phyloP scores from a whole-genome alignment of 2,888 invertebrate genomes.

The Apotomis capreana region DNA sequence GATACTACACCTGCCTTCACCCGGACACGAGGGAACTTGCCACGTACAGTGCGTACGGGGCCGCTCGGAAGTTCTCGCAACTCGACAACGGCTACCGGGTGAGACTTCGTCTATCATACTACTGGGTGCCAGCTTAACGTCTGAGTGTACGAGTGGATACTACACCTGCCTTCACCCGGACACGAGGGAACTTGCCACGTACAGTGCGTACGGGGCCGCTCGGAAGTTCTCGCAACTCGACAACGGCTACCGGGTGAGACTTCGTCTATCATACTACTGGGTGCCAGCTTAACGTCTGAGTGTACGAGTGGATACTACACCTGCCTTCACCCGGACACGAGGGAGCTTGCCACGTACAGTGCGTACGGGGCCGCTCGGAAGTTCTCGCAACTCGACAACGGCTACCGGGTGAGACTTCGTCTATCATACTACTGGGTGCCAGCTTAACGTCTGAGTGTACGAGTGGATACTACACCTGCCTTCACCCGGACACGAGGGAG shows the following conservation, averaged over 20 bases:
- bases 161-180: slow-evolving; percentile 93
- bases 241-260: slow-evolving; percentile 66
- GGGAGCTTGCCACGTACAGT: slow-evolving; percentile 67
- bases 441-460: too few species aligned
- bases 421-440: background rate
- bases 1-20: slow-evolving; percentile 91
- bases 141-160: too few species aligned
- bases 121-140: background rate
- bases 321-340: slow-evolving; percentile 90
- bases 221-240: slow-evolving; percentile 71
- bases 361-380: slow-evolving; percentile 57
- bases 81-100: slow-evolving; percentile 69
- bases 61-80: slow-evolving; percentile 68
- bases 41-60: slow-evolving; percentile 55
- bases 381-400: slow-evolving; percentile 71
- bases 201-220: slow-evolving; percentile 53
- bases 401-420: slow-evolving; percentile 60
- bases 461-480: slow-evolving; percentile 89
- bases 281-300: too few species aligned
- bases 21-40: slow-evolving; percentile 86
- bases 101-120: slow-evolving; percentile 37
- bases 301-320: too few species aligned
- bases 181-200: slow-evolving; percentile 76
- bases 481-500: slow-evolving; percentile 89
- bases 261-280: background rate